Evolutionary conservation across 2,888 invertebrate species (phyloP), one percentile per base, ranked within the genome.

Genomic region (Caenorhabditis imperialis): DNA sequence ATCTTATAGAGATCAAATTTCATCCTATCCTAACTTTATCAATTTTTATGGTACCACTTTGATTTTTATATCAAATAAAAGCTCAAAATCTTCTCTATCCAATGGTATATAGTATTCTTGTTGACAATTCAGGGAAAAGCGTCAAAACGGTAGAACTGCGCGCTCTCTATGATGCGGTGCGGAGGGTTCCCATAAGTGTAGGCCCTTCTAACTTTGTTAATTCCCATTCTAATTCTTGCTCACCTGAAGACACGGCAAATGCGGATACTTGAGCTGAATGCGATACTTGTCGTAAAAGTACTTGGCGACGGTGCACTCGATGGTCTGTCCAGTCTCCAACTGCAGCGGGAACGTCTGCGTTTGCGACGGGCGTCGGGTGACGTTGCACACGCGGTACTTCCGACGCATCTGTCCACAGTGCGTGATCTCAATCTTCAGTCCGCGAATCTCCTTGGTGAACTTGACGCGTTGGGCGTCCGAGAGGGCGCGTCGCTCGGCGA

Each of bases 291-390:
- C 99, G 90, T 95, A 91, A 90, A 99, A 99, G 91, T 99, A 99
- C 91, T 99, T 97, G 72, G 98, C 96, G 85, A 99, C 99, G 81
- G 99, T 99, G 90, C 98, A 99, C 90, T 99, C 99, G 30, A 99
- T 96, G 77, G 98, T 99, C 90, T 98, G 97, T 58, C 98, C 98
- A 20, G 6, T 35, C 89, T 99, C 98, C 88, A 99, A 90, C 90
- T 99, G 98, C 80, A 99, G 91, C 10, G 99, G 98, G 91, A 99
- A 99, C 94, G 96, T 96, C 91, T 99, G 98, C 93, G 98, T 97
- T 91, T 99, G 98, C 65, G 99, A 98, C 62, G 99, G 98, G 89
- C 98, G 92, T 62, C 98, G 92, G 1, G 99, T 99, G 5, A 99
- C 99, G 90, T 99, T 99, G 90, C 98, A 99, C 38, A 99, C 99